Evolutionary conservation across 2,797 vertebrate genomes (phyloP).

Genomic region (Accipiter badius): DNA sequence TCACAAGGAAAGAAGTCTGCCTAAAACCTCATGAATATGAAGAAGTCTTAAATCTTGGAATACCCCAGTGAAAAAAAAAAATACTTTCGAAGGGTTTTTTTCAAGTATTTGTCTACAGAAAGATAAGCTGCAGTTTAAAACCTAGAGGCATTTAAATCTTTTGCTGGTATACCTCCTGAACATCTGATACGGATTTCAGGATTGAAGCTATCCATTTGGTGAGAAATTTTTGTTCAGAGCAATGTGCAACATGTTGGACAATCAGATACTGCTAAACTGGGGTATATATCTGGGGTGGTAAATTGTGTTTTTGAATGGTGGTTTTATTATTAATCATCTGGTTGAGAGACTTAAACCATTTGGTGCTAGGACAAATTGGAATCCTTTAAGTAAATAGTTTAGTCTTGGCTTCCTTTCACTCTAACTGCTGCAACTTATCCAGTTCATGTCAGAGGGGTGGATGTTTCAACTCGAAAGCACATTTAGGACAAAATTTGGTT

Average conservation of each 20-base stretch:
- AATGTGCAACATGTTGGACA: conserved; percentile 26
- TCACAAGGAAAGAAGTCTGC: background rate
- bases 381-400: conserved; percentile 71
- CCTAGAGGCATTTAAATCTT: background rate
- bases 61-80: background rate
- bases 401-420: conserved; percentile 57
- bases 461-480: conserved; percentile 22
- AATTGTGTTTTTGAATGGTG: conserved; percentile 63
- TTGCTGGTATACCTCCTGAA: background rate
- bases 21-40: background rate
- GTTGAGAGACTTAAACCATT: conserved; percentile 73
- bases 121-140: background rate
- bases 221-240: conserved; percentile 50
- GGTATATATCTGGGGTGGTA: conserved; percentile 14
- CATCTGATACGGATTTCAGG: background rate
- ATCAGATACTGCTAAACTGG: conserved; percentile 39
- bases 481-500: conserved; percentile 46
- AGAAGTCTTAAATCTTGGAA: background rate
- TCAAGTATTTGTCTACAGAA: background rate
- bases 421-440: conserved; percentile 58
- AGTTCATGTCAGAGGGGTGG: conserved; percentile 34
- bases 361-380: conserved; percentile 64
- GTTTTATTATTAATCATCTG: conserved; percentile 73
- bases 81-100: background rate
- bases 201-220: background rate